Evolutionary conservation across 2,797 vertebrate species (phyloP).

Genomic region (Acanthis flammea): DNA sequence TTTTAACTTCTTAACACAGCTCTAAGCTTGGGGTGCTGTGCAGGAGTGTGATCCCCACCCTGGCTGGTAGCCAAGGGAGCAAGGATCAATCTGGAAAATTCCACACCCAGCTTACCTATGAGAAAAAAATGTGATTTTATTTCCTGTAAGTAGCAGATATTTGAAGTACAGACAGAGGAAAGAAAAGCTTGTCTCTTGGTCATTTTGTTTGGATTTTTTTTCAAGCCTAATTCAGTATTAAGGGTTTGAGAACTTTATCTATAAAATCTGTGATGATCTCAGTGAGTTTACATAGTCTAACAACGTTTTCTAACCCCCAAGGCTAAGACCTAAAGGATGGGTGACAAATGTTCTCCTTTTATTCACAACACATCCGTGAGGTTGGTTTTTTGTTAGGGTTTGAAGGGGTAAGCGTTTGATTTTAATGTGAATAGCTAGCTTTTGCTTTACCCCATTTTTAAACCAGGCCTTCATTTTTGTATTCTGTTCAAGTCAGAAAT

Average conservation of each 20-base stretch:
- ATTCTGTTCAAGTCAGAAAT: background rate
- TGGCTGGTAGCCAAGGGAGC: background rate
- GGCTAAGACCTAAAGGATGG: background rate
- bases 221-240: background rate
- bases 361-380: background rate
- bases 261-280: background rate
- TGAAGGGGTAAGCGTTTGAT: background rate
- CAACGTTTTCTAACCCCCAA: background rate
- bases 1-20: background rate
- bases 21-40: background rate
- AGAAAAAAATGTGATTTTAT: background rate
- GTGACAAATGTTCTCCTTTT: background rate
- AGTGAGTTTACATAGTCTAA: background rate
- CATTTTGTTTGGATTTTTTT: background rate
- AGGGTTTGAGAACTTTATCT: background rate
- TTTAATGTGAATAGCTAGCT: background rate
- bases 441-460: background rate
- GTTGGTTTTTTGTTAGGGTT: background rate
- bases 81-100: background rate
- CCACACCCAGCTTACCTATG: background rate
- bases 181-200: background rate
- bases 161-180: background rate
- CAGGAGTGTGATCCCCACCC: background rate
- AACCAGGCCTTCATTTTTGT: background rate
- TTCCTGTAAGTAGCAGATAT: background rate